These are phyloP conservation scores for Anthopleura xanthogrammica DNA, from an alignment of 92 coral and sea anemone genomes.

Conservation along the genomic window DNA sequence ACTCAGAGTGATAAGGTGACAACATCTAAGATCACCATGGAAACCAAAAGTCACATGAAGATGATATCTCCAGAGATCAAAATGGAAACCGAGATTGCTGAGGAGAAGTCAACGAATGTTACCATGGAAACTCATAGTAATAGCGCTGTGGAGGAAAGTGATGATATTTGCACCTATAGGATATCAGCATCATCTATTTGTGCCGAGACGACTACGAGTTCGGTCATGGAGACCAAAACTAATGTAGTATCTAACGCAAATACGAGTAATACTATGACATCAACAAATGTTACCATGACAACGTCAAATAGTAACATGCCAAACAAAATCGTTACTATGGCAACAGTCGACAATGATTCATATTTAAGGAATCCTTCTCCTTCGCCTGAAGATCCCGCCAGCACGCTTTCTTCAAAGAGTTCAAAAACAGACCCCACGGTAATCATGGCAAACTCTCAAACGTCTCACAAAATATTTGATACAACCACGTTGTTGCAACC, in stretches of 20 bases:
- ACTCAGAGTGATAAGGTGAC: background rate
- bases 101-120: too few species aligned
- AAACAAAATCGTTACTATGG: background rate
- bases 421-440: background rate
- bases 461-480: background rate
- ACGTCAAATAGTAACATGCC: background rate
- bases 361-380: background rate
- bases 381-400: background rate
- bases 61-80: background rate
- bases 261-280: background rate
- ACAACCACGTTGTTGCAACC: background rate
- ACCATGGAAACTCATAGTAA: background rate
- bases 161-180: background rate
- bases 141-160: background rate
- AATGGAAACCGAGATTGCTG: background rate
- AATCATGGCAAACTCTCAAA: background rate
- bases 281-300: background rate
- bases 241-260: background rate
- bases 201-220: background rate
- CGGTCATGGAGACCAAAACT: background rate
- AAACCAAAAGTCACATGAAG: background rate
- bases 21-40: background rate
- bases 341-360: background rate
- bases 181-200: background rate
- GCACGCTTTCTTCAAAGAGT: background rate